phyloP scores from a whole-genome alignment of 2,797 vertebrate species.

The Nyctibius grandis region DNA sequence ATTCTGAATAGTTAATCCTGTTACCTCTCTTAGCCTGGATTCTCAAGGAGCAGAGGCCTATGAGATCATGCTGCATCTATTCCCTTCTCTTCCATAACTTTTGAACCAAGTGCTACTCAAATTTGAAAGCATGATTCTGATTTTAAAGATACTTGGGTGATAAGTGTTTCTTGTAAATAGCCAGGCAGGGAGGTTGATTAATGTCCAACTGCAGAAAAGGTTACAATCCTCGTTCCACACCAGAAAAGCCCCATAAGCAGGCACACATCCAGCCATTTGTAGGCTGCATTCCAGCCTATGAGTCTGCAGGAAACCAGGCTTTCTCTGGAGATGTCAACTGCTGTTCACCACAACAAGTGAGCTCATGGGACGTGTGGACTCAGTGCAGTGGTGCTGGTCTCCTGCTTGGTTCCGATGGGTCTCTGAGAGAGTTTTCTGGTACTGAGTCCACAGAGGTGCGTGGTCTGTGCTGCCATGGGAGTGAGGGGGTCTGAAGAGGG shows the following conservation, averaged over 20 bases:
- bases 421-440: not conserved
- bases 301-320: not conserved
- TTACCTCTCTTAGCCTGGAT: not conserved
- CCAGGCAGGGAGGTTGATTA: not conserved
- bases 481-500: not conserved
- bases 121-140: not conserved
- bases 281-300: not conserved
- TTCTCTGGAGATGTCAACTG: not conserved
- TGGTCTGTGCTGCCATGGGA: not conserved
- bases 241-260: not conserved
- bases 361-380: not conserved
- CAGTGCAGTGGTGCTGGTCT: accelerated
- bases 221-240: not conserved
- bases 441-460: not conserved
- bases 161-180: not conserved
- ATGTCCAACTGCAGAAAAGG: not conserved
- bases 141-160: not conserved
- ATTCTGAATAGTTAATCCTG: not conserved
- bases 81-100: not conserved
- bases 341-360: not conserved
- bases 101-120: not conserved
- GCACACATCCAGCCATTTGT: not conserved
- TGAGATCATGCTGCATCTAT: not conserved
- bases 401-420: accelerated
- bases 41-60: not conserved